These are phyloP conservation scores for Latrodectus hesperus DNA, from an alignment of 2,888 invertebrate genomes.

Conservation along the genomic window DNA sequence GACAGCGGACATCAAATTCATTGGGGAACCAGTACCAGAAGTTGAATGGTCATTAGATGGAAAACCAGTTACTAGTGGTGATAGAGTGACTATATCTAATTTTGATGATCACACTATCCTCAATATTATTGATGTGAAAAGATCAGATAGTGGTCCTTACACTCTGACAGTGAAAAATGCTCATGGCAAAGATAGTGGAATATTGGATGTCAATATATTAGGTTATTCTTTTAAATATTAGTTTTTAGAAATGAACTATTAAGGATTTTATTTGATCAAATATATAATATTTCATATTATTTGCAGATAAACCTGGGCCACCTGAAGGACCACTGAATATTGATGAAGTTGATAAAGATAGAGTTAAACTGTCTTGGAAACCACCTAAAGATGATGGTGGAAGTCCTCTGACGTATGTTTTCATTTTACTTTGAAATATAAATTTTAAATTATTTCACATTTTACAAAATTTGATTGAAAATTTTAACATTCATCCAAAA, in stretches of 20 bases:
- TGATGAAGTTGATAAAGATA: slow-evolving; percentile 95
- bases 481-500: too few species aligned
- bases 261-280: background rate
- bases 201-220: slow-evolving; percentile 90
- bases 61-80: slow-evolving; percentile 79
- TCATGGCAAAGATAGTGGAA: slow-evolving; percentile 93
- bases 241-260: background rate
- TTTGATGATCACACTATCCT: slow-evolving; percentile 94
- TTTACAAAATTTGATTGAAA: too few species aligned
- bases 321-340: slow-evolving; percentile 93
- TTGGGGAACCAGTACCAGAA: slow-evolving; percentile 77
- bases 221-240: slow-evolving; percentile 76
- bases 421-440: background rate
- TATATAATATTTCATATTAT: too few species aligned
- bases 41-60: slow-evolving; percentile 75
- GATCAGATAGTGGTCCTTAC: slow-evolving; percentile 93
- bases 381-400: slow-evolving; percentile 93
- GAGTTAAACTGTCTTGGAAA: slow-evolving; percentile 77
- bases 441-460: background rate
- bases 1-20: slow-evolving; percentile 87
- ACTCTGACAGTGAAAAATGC: slow-evolving; percentile 91
- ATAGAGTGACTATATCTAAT: slow-evolving; percentile 90
- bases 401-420: slow-evolving; percentile 84
- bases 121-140: slow-evolving; percentile 93
- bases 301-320: slow-evolving; percentile 81